A percentile compares a stretch with the other conserved stretches of the same genome.
phyloP scores from a whole-genome alignment of 2,888 invertebrate species.

The Thalpophila matura region DNA sequence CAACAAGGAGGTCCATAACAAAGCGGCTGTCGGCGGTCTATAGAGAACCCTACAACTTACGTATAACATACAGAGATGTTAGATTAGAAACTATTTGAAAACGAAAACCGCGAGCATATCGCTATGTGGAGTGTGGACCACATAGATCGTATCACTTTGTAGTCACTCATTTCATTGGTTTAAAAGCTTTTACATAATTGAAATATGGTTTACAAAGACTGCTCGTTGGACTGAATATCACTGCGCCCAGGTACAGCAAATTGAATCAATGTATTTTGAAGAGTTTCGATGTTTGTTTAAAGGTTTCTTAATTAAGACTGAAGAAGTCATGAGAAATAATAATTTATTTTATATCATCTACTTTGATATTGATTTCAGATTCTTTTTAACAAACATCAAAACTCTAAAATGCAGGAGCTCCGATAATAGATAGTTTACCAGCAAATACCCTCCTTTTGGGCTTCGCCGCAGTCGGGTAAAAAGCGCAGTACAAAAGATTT shows the following conservation, averaged over 20 bases:
- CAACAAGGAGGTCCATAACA: conserved; percentile 53
- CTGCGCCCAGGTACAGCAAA: conserved; percentile 32
- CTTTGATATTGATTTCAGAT: too few relatives aligned
- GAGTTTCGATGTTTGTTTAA: not conserved
- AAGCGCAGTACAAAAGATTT: not conserved
- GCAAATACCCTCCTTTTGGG: too few relatives aligned
- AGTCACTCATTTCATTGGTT: conserved; percentile 60
- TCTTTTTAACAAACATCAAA: too few relatives aligned
- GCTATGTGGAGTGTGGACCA: conserved; percentile 44
- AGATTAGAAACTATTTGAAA: conserved; percentile 62
- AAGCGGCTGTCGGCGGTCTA: conserved; percentile 36
- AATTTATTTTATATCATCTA: not conserved
- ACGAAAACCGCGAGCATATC: conserved; percentile 54
- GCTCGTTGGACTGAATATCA: conserved; percentile 26
- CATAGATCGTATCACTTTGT: conserved; percentile 62
- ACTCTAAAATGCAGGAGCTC: too few relatives aligned
- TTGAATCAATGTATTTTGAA: conserved; percentile 24
- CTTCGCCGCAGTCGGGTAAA: too few relatives aligned
- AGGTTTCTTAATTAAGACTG: conserved; percentile 5
- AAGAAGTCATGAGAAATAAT: not conserved
- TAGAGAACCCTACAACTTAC: conserved; percentile 34
- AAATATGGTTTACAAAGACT: conserved; percentile 55
- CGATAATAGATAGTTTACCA: not conserved
- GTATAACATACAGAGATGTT: conserved; percentile 44
- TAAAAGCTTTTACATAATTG: conserved; percentile 64